phyloP scores from a whole-genome alignment of 1,140 invertebrate species.

The Dryas iulia region DNA sequence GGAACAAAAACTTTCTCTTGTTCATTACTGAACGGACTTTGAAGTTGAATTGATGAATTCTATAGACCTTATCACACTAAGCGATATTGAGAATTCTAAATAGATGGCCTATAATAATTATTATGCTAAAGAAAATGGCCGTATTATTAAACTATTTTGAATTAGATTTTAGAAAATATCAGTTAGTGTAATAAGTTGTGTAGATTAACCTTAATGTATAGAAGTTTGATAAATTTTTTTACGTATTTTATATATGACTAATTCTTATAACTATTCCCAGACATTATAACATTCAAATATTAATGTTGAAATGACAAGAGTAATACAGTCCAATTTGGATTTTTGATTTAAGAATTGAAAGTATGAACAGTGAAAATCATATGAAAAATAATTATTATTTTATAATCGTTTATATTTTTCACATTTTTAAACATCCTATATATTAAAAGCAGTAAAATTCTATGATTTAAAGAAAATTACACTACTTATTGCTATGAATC shows the following conservation, averaged over 20 bases:
- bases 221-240: background rate
- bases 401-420: background rate
- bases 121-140: background rate
- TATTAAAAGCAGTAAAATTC: background rate
- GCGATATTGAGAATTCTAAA: background rate
- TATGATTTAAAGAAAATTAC: constrained; percentile 5
- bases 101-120: background rate
- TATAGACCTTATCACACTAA: constrained; percentile 3
- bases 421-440: background rate
- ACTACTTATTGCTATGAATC: constrained; percentile 26
- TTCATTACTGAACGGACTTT: constrained; percentile 13
- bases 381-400: background rate
- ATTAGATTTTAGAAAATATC: background rate
- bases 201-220: background rate
- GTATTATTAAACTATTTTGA: background rate
- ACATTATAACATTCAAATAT: background rate
- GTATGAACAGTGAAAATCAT: background rate
- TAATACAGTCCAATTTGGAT: background rate
- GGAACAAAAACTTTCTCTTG: constrained; percentile 5
- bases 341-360: background rate
- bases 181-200: background rate
- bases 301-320: background rate
- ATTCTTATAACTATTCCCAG: background rate
- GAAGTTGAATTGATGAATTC: constrained; percentile 19
- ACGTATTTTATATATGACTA: background rate